Evolutionary conservation across 2,113 vertebrate species (phyloP).

Genomic region (Rallus limicola): DNA sequence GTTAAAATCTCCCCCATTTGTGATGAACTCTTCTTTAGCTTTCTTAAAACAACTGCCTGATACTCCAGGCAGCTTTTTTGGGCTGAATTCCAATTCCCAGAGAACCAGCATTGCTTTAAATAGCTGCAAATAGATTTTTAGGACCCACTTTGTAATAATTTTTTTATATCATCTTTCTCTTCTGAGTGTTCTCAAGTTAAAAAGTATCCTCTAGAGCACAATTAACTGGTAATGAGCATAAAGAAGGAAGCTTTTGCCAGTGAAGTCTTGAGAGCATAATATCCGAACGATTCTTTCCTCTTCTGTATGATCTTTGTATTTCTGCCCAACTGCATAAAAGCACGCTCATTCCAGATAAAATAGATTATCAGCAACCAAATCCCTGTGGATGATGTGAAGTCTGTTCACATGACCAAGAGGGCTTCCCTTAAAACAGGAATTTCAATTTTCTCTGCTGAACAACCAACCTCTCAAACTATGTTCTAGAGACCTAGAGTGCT

Average conservation of each 20-base stretch:
- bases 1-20: not conserved
- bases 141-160: not conserved
- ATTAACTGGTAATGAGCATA: not conserved
- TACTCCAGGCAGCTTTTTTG: not conserved
- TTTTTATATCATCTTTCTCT: not conserved
- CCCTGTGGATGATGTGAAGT: not conserved
- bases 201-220: slow-evolving; percentile 9
- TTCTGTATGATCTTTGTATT: not conserved
- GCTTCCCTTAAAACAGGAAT: not conserved
- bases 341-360: not conserved
- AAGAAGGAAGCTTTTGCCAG: not conserved
- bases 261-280: not conserved
- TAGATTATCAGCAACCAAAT: not conserved
- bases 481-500: not conserved
- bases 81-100: slow-evolving; percentile 8
- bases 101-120: not conserved
- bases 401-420: not conserved
- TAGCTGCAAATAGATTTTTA: slow-evolving; percentile 4
- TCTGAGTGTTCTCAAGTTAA: not conserved
- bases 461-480: not conserved
- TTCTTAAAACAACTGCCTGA: not conserved
- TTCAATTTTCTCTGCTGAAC: not conserved
- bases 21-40: not conserved
- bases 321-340: not conserved
- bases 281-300: not conserved